Percentiles rank a stretch among this genome's conserved stretches.
These are phyloP conservation scores for Hypsopygia costalis DNA, from an alignment of 2,888 invertebrate species.

Conservation along the genomic window DNA sequence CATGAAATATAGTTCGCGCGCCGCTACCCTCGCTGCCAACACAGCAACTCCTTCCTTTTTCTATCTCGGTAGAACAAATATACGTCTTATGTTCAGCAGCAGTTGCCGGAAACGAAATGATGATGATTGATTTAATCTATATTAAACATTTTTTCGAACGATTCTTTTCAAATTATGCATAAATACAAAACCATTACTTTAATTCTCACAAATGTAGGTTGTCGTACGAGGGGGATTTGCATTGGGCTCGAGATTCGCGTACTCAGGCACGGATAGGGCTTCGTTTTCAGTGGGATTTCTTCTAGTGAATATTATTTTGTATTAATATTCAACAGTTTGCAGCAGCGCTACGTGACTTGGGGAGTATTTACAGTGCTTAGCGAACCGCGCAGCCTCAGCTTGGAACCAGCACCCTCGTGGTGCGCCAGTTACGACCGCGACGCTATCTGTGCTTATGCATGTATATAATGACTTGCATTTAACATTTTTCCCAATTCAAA, in stretches of 20 bases:
- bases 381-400: constrained; percentile 52
- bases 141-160: too few relatives aligned
- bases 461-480: too few relatives aligned
- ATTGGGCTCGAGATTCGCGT: constrained; percentile 30
- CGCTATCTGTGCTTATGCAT: constrained; percentile 5
- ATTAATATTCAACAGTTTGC: constrained; percentile 76
- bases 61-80: too few relatives aligned
- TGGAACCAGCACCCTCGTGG: constrained; percentile 26
- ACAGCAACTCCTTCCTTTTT: too few relatives aligned
- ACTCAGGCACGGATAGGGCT: constrained; percentile 35
- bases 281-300: constrained; percentile 46
- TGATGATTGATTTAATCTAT: too few relatives aligned
- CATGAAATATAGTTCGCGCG: too few relatives aligned
- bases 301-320: constrained; percentile 55
- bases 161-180: background rate
- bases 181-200: constrained; percentile 20
- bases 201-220: constrained; percentile 23
- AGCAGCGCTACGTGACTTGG: constrained; percentile 64
- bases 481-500: too few relatives aligned
- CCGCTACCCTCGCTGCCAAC: too few relatives aligned
- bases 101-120: too few relatives aligned
- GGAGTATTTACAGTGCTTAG: constrained; percentile 73
- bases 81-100: too few relatives aligned
- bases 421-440: constrained; percentile 19
- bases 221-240: constrained; percentile 20